Percentiles rank a stretch among this genome's conserved stretches.
Evolutionary conservation across 2,888 invertebrate genomes (phyloP).

Genomic region (Habroteleia sp.): DNA sequence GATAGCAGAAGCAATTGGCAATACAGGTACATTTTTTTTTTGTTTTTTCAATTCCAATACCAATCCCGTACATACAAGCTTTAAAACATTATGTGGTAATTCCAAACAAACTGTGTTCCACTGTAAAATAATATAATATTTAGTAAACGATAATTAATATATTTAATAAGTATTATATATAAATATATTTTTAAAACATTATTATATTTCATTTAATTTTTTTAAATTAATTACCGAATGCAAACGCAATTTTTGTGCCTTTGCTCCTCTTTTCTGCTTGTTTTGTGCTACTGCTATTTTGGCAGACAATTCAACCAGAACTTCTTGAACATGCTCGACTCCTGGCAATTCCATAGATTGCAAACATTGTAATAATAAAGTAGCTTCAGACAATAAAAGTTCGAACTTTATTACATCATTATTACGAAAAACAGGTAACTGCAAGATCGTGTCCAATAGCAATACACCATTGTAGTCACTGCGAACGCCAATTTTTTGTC

Average conservation of each 20-base stretch:
- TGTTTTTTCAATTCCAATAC: conserved; percentile 91
- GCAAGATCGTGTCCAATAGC: conserved; percentile 92
- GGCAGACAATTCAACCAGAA: conserved; percentile 88
- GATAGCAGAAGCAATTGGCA: conserved; percentile 94
- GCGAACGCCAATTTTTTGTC: conserved; percentile 90
- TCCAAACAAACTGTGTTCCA: conserved; percentile 95
- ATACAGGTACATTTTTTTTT: conserved; percentile 91
- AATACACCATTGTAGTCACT: conserved; percentile 96
- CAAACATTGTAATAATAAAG: conserved; percentile 91
- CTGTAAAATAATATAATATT: conserved; percentile 82
- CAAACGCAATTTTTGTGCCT: conserved; percentile 90
- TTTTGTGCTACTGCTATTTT: conserved; percentile 88
- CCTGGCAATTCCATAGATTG: conserved; percentile 88
- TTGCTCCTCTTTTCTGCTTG: conserved; percentile 91
- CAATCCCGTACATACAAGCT: conserved; percentile 89
- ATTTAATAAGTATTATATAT: too few relatives aligned
- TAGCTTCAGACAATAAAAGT: conserved; percentile 93
- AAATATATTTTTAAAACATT: too few relatives aligned
- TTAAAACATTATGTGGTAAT: conserved; percentile 89
- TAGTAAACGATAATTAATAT: too few relatives aligned
- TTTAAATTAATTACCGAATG: conserved; percentile 42
- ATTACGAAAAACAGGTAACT: conserved; percentile 88
- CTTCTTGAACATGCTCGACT: conserved; percentile 89
- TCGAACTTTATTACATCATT: conserved; percentile 92
- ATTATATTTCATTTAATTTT: conserved; percentile 4